phyloP scores from a whole-genome alignment of 2,888 invertebrate genomes.

The Stenichneumon culpator region DNA sequence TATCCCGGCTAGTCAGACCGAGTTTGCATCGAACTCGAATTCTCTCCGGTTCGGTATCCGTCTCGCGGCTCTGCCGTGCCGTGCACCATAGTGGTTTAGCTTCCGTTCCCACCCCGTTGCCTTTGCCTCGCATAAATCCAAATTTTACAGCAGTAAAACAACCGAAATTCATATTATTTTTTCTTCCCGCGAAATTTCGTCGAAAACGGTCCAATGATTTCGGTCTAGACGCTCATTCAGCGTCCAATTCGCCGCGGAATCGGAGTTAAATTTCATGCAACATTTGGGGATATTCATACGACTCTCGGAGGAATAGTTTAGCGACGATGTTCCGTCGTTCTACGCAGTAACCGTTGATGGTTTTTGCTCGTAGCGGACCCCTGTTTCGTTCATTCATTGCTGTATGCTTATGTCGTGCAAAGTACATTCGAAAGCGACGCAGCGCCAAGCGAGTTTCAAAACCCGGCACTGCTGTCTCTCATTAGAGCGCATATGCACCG shows the following conservation, averaged over 20 bases:
- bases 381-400: constrained; percentile 26
- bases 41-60: constrained; percentile 3
- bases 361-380: constrained; percentile 44
- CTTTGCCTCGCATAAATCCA: not conserved
- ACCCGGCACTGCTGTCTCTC: constrained; percentile 16
- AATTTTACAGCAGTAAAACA: not conserved
- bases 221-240: not conserved
- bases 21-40: constrained; percentile 45
- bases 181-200: not conserved
- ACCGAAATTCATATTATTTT: not conserved
- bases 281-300: not conserved
- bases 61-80: constrained; percentile 1
- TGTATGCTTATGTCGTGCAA: not conserved
- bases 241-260: not conserved
- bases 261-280: not conserved
- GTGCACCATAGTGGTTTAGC: constrained; percentile 24
- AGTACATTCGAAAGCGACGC: constrained; percentile 13
- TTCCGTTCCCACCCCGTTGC: constrained; percentile 1
- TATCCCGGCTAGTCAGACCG: constrained; percentile 42
- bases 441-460: constrained; percentile 7
- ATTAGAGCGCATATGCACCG: constrained; percentile 7
- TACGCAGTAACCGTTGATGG: constrained; percentile 28
- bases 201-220: not conserved
- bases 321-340: constrained; percentile 18
- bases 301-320: constrained; percentile 47